Base-by-base conservation (phyloP, 2,888 invertebrate species). In the Ceraclea dissimilis region DNA sequence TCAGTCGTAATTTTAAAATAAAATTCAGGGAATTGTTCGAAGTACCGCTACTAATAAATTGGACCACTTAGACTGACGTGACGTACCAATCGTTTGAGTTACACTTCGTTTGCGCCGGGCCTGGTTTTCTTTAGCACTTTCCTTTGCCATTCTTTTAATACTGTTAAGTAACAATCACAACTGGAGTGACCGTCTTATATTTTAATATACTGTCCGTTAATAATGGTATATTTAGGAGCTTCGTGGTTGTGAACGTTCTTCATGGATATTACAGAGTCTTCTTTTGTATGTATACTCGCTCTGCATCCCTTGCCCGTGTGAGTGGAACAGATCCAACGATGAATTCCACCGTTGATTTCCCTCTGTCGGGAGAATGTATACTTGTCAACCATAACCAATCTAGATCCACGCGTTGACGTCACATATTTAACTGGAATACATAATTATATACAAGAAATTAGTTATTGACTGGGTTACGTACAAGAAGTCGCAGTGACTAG, bases 341-440 rank as follows among this genome's bases (percentile, higher is more conserved):
- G n/a, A 11, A 8, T 31, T 31, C 6, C 31, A 31, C 11, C 31
- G 8, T 31, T 31, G 31, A 31, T 11, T 31, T 31, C 11, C 6
- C 11, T 31, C 6, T 31, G 11, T 8, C 8, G 11, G 31, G 31
- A 31, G 31, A 8, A 31, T 6, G 31, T 8, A 11, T 31, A 31
- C 8, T 31, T 31, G 8, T 31, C 31, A 8, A 31, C 11, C 31
- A 31, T 31, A 8, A 31, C 6, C 11, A 31, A 11, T 31, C 8
- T 6, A 31, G 6, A 8, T 31, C 31, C 31, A 8, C 11, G 6
- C 11, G 57, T n/a, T 43, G 20, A 31, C n/a, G 19, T 31, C 11
- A 54, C 33, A 39, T 34, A 54, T n/a, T 49, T 20, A 19, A 50
- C 54, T 54, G 22, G 18, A 54, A 54, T 34, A 33, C 2, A 49